phyloP scores from a whole-genome alignment of 2,113 vertebrate genomes.

The Astur gentilis region DNA sequence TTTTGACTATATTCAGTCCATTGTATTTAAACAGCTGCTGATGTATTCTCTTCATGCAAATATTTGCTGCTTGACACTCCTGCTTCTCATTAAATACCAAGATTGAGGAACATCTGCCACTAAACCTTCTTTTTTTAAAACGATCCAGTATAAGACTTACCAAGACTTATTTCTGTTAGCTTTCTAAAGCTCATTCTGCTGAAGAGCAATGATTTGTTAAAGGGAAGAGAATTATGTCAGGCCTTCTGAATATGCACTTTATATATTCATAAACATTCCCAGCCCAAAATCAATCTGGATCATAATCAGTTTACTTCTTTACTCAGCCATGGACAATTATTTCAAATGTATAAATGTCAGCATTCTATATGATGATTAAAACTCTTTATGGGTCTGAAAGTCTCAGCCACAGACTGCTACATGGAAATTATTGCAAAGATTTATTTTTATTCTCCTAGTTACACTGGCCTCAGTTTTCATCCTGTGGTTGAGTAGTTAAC shows the following conservation, averaged over 20 bases:
- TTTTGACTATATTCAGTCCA: neutral
- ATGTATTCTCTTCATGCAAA: neutral
- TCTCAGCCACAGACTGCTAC: neutral
- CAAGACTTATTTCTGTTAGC: neutral
- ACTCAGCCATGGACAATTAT: constrained; percentile 1
- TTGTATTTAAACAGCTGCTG: neutral
- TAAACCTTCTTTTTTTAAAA: neutral
- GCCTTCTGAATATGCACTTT: neutral
- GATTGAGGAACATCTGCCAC: neutral
- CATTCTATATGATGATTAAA: neutral
- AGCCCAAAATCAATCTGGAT: neutral
- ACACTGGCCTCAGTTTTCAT: neutral
- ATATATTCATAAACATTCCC: neutral
- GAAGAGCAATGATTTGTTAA: neutral
- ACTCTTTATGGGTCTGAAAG: neutral
- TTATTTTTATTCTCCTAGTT: neutral
- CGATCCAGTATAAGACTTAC: neutral
- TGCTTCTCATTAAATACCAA: neutral
- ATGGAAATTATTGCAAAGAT: neutral
- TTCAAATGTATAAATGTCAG: neutral
- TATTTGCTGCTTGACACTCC: constrained; percentile 10
- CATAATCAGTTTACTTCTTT: constrained; percentile 45
- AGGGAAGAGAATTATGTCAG: neutral
- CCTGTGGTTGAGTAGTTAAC: neutral
- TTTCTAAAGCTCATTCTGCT: neutral